phyloP scores from a whole-genome alignment of 1,140 invertebrate genomes.

The Drosophila ohnishii region DNA sequence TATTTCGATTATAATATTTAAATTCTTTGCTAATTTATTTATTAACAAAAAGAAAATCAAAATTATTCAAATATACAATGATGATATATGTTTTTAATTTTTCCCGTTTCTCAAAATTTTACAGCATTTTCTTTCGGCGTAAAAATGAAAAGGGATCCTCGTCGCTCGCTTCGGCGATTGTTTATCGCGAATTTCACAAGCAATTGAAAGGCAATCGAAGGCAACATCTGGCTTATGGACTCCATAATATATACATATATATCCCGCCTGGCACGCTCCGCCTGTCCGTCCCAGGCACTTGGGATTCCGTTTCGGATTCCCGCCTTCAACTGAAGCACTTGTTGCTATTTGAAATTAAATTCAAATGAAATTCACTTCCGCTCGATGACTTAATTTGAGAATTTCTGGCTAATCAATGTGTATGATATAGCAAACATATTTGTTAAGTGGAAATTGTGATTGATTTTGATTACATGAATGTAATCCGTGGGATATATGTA shows the following conservation, averaged over 20 bases:
- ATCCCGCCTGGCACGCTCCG: constrained; percentile 15
- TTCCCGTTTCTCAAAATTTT: background rate
- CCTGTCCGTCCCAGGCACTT: background rate
- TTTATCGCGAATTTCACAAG: constrained; percentile 45
- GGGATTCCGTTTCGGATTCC: constrained; percentile 10
- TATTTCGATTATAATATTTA: no score
- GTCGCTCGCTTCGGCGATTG: background rate
- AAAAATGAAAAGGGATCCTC: background rate
- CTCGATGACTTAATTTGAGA: constrained; percentile 2
- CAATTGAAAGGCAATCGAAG: constrained; percentile 55
- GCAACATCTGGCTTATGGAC: constrained; percentile 23
- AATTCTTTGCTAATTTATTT: no score
- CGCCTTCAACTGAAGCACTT: constrained; percentile 23
- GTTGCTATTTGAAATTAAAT: constrained; percentile 21
- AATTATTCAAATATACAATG: no score
- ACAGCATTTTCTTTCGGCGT: background rate
- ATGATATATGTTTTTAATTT: background rate
- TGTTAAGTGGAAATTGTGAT: background rate
- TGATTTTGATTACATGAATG: background rate
- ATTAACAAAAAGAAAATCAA: no score
- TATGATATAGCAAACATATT: background rate
- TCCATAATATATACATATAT: background rate
- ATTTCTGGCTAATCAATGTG: background rate
- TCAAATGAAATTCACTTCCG: constrained; percentile 25
- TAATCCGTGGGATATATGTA: background rate